Evolutionary conservation across 2,888 invertebrate species (phyloP).

Genomic region (Pollenia labialis): DNA sequence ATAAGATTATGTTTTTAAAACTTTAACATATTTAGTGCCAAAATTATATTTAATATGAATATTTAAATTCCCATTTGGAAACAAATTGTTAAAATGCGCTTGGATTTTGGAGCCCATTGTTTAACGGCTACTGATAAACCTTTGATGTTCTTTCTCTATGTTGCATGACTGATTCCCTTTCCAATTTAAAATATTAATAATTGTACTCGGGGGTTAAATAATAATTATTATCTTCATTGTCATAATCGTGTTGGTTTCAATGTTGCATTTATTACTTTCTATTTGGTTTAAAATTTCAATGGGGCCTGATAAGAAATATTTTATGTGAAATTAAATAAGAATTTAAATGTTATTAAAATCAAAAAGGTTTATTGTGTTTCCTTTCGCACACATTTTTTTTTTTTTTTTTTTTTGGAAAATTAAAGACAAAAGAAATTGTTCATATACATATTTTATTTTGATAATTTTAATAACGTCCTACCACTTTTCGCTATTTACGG

Average conservation of each 20-base stretch:
- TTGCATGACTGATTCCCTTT: conserved; percentile 14
- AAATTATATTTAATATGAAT: conserved; percentile 36
- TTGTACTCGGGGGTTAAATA: conserved; percentile 51
- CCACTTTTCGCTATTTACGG: too few species aligned
- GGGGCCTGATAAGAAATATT: conserved; percentile 58
- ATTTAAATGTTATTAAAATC: not conserved
- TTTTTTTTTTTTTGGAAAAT: too few species aligned
- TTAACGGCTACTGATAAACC: conserved; percentile 57
- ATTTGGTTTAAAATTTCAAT: conserved; percentile 49
- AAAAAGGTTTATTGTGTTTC: too few species aligned
- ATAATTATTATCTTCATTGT: conserved; percentile 30
- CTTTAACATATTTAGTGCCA: conserved; percentile 63
- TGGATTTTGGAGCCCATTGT: not conserved
- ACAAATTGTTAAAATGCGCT: conserved; percentile 12
- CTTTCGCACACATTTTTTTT: not conserved
- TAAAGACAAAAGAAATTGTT: too few species aligned
- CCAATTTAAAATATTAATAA: conserved; percentile 33
- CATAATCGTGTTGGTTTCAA: conserved; percentile 1
- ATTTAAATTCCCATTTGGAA: not conserved
- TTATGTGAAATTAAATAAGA: conserved; percentile 12
- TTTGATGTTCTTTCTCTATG: conserved; percentile 38
- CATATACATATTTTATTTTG: too few species aligned
- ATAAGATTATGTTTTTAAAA: conserved; percentile 62
- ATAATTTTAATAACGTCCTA: too few species aligned
- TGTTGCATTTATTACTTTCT: not conserved